These are phyloP conservation scores for Sebastes kiyomatsui DNA, from an alignment of 2,797 vertebrate genomes.

Conservation along the genomic window DNA sequence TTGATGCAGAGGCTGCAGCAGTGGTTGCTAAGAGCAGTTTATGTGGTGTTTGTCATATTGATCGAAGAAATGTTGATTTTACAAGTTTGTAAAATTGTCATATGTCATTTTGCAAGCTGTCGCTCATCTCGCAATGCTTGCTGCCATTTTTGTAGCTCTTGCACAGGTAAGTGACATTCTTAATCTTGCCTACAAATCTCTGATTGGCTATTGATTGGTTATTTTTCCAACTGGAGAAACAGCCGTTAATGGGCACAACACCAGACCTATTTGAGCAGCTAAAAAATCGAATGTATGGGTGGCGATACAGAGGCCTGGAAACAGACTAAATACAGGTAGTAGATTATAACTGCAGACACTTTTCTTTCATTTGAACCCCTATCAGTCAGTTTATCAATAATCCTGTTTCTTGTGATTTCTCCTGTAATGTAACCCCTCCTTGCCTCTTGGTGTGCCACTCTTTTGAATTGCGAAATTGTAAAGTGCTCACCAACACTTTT, in stretches of 20 bases:
- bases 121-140: background rate
- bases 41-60: background rate
- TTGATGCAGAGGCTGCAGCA: background rate
- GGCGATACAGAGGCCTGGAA: background rate
- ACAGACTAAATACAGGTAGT: background rate
- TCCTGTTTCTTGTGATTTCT: background rate
- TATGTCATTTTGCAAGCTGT: background rate
- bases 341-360: background rate
- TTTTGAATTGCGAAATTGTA: background rate
- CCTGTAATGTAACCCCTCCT: fast-evolving
- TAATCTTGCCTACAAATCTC: background rate
- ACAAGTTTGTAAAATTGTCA: background rate
- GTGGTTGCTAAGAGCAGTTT: background rate
- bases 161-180: background rate
- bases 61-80: background rate
- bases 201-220: background rate
- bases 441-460: background rate
- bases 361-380: background rate
- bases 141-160: background rate
- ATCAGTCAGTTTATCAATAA: background rate
- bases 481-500: too few species aligned
- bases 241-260: fast-evolving
- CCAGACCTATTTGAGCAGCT: background rate
- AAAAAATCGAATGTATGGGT: background rate
- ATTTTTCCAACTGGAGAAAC: background rate